Evolutionary conservation across 2,113 vertebrate genomes (phyloP).

Genomic region (Nycticebus coucang): DNA sequence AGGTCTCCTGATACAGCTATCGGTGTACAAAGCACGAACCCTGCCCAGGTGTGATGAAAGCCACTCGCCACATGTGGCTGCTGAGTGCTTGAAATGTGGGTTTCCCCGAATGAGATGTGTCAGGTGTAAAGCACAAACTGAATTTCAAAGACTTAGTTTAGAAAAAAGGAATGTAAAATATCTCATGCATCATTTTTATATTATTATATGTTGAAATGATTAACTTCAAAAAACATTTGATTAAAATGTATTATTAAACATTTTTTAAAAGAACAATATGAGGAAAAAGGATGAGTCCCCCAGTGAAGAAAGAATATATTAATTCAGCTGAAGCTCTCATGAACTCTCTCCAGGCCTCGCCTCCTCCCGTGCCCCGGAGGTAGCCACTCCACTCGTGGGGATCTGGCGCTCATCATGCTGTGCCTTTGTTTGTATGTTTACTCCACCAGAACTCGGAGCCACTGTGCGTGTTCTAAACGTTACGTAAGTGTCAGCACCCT

Average conservation of each 20-base stretch:
- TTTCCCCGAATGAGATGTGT: neutral
- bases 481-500: rapidly evolving
- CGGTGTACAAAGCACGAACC: neutral
- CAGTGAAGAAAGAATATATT: neutral
- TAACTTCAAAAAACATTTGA: neutral
- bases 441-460: neutral
- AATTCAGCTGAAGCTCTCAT: rapidly evolving
- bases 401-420: neutral
- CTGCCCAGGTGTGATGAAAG: no score
- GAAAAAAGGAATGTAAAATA: neutral
- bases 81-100: neutral
- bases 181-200: neutral
- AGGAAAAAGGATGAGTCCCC: neutral
- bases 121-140: neutral
- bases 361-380: no score
- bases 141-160: neutral
- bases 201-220: neutral
- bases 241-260: neutral
- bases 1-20: neutral
- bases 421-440: neutral
- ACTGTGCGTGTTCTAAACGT: rapidly evolving
- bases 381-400: neutral
- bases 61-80: neutral
- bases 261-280: neutral
- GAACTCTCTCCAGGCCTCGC: neutral